These are phyloP conservation scores for Lonchura striata DNA, from an alignment of 2,113 vertebrate species.

Conservation along the genomic window DNA sequence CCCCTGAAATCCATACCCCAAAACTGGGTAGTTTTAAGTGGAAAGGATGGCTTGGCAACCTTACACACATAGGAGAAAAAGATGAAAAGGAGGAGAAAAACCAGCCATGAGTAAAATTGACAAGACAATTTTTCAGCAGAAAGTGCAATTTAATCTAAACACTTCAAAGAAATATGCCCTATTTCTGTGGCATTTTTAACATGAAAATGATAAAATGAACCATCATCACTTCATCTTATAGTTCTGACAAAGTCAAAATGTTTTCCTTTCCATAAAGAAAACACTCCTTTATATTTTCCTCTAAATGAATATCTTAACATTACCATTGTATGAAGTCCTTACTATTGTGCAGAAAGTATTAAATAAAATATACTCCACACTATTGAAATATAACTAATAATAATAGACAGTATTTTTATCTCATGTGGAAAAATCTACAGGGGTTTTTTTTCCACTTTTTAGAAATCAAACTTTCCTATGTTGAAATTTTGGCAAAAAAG, in stretches of 20 bases:
- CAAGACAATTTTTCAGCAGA: not conserved
- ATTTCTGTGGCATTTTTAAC: not conserved
- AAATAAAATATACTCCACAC: not conserved
- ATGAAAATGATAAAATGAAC: conserved; percentile 24
- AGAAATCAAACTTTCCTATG: not conserved
- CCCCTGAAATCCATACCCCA: not conserved
- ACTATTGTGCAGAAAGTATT: not conserved
- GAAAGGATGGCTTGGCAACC: not conserved
- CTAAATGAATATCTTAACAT: not conserved
- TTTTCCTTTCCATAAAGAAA: conserved; percentile 6
- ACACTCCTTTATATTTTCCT: not conserved
- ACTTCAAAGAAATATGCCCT: not conserved
- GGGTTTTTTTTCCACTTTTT: not conserved
- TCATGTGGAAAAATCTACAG: not conserved
- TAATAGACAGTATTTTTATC: not conserved
- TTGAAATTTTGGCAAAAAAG: not conserved
- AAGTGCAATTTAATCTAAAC: conserved; percentile 4
- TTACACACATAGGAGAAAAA: not conserved
- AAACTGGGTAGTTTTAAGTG: not conserved
- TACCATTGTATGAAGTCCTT: not conserved
- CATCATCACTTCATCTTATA: not conserved
- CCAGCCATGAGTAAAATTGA: not conserved
- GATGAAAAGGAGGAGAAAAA: not conserved
- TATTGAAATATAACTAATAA: not conserved
- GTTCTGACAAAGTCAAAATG: conserved; percentile 20